Evolutionary conservation across 2,888 invertebrate species (phyloP).

Genomic region (Oscheius sp.): DNA sequence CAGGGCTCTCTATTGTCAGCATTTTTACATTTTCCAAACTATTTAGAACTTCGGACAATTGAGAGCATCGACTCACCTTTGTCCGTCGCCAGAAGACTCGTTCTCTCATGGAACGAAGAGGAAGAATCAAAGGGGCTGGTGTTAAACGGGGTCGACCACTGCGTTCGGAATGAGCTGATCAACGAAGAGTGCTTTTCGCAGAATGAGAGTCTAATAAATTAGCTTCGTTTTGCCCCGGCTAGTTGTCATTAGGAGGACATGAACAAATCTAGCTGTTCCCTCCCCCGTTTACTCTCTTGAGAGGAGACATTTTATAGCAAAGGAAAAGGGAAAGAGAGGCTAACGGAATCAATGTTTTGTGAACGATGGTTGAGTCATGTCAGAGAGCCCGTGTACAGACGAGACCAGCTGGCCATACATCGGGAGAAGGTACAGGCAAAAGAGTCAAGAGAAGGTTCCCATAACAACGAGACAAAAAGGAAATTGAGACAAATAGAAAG

Average conservation of each 20-base stretch:
- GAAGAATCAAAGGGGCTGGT: neutral
- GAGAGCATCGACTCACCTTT: too few relatives aligned
- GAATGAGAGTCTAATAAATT: conserved; percentile 13
- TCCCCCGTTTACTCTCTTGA: neutral
- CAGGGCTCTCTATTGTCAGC: too few relatives aligned
- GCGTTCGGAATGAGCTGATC: neutral
- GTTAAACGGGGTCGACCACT: neutral
- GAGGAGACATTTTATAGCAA: neutral
- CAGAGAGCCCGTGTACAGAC: neutral
- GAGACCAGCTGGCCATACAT: conserved; percentile 27
- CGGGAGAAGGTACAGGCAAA: neutral
- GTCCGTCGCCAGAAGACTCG: neutral
- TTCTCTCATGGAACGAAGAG: neutral
- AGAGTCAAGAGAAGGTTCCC: conserved; percentile 17
- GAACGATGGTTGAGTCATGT: conserved; percentile 15
- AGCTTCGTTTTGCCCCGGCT: conserved; percentile 15
- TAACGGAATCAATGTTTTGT: neutral
- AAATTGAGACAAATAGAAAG: conserved; percentile 7
- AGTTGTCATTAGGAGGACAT: too few relatives aligned
- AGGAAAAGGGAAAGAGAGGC: conserved; percentile 2
- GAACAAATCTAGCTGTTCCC: neutral
- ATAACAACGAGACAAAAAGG: conserved; percentile 23
- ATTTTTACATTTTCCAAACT: too few relatives aligned
- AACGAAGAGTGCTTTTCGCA: neutral
- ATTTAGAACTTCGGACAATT: too few relatives aligned